Base-by-base conservation (phyloP, 2,888 invertebrate genomes). In the Psococerastis gibbosa region DNA sequence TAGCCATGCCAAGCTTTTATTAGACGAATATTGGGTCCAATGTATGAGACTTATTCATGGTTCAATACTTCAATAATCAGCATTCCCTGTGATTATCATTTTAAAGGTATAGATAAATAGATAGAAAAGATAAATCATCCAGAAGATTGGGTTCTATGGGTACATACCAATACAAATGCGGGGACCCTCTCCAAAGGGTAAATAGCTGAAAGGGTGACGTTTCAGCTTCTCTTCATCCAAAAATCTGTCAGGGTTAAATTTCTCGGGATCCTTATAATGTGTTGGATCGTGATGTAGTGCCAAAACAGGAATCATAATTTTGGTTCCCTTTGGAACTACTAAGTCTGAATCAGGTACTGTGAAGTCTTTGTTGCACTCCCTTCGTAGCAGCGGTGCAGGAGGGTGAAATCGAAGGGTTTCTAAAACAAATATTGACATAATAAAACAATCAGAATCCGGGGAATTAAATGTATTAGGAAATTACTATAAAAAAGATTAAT, bases 141-240 rank as follows among this genome's bases (percentile, higher is more conserved):
- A n/a, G n/a, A n/a, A n/a, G n/a, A n/a, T n/a, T n/a, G n/a, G n/a
- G n/a, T n/a, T n/a, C n/a, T n/a, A n/a, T n/a, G n/a, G n/a, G n/a
- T n/a, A n/a, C 35, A 9, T 15, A 34, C 35, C 35, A 18, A 34
- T 34, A 15, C 35, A 34, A 15, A 9, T 34, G 6, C 35, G 6
- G 15, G 35, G 35, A 9, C 35, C 35, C 13, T 34, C 35, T 9
- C 35, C 35, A 18, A 45, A 32, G 16, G 41, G 34, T 17, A 47
- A 47, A 22, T 48, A 45, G 13, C 22, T 50, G 48, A 52, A 48
- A 49, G 56, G 61, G 60, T 60, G 61, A 60, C 62, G 61, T 60
- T 62, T 60, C 60, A 61, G 61, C 61, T 62, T 60, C 13, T 34
- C 35, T 15, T 8, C 8, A 8, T 34, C 35, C 8, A 6, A 9